phyloP scores from a whole-genome alignment of 2,797 vertebrate genomes.

The Schizothorax lantsangensis region DNA sequence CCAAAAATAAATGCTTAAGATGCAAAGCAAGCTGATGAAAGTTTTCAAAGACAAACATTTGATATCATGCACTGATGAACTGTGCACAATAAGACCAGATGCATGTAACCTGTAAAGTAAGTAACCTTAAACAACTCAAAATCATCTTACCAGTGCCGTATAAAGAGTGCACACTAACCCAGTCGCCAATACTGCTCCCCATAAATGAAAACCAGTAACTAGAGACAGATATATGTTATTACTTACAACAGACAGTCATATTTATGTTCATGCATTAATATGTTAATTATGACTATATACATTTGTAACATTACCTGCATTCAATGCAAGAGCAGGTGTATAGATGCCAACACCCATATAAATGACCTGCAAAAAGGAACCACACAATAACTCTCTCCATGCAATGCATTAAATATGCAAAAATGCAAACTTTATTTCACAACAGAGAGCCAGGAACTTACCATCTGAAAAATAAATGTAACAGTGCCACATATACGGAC shows the following conservation, averaged over 20 bases:
- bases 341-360: slow-evolving; percentile 94
- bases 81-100: background rate
- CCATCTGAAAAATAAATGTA: slow-evolving; percentile 97
- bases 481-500: slow-evolving; percentile 89
- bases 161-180: slow-evolving; percentile 87
- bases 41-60: background rate
- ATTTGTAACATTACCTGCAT: slow-evolving; percentile 79
- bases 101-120: background rate
- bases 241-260: background rate
- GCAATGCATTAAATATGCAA: background rate
- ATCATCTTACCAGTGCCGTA: slow-evolving; percentile 70
- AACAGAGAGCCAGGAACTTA: slow-evolving; percentile 66
- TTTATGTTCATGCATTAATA: background rate
- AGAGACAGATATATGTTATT: slow-evolving; percentile 44
- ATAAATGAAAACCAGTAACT: slow-evolving; percentile 90
- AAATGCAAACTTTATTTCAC: background rate
- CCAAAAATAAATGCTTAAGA: background rate
- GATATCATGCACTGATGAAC: background rate
- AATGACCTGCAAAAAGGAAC: slow-evolving; percentile 80
- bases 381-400: slow-evolving; percentile 2
- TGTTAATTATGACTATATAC: background rate
- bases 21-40: background rate
- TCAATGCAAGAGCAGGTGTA: slow-evolving; percentile 90
- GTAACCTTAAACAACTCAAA: background rate
- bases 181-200: slow-evolving; percentile 84